phyloP scores from a whole-genome alignment of 2,113 vertebrate genomes.

The Eptesicus fuscus region DNA sequence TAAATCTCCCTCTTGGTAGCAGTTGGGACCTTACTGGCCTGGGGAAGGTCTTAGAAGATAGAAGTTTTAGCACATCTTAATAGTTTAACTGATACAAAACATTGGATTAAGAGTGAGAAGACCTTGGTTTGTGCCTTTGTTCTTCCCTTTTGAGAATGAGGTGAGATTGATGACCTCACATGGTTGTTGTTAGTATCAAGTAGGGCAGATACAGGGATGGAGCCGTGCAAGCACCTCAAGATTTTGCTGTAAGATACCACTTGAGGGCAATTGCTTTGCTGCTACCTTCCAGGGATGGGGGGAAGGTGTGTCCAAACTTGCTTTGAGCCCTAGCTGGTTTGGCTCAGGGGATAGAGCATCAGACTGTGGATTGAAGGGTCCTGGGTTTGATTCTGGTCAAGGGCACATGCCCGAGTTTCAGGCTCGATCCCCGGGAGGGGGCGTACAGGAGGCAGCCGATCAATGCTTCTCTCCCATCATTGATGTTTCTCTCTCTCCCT shows the following conservation, averaged over 20 bases:
- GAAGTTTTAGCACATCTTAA: background rate
- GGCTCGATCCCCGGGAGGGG: too few species aligned
- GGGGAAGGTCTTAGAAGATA: background rate
- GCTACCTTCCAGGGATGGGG: background rate
- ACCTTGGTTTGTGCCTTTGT: background rate
- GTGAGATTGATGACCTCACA: background rate
- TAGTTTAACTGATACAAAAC: background rate
- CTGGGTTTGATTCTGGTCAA: too few species aligned
- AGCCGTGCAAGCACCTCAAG: background rate
- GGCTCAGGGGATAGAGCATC: too few species aligned
- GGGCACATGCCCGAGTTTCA: too few species aligned
- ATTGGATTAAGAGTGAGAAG: background rate
- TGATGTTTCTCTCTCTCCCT: too few species aligned
- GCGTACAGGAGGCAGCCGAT: too few species aligned
- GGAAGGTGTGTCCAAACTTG: background rate
- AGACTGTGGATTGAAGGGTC: too few species aligned
- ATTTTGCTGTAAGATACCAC: background rate
- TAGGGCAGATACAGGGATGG: rapidly evolving
- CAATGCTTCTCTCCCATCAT: too few species aligned
- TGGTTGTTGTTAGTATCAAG: background rate
- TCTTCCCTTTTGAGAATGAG: background rate
- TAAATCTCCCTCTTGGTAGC: background rate
- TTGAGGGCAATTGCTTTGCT: background rate
- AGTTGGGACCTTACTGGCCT: background rate
- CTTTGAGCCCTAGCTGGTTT: background rate